A percentile compares a stretch with the other conserved stretches of the same genome.
Conservation (phyloP, 2,797 vertebrate species). For the Pseudotriccus pelzelni region DNA sequence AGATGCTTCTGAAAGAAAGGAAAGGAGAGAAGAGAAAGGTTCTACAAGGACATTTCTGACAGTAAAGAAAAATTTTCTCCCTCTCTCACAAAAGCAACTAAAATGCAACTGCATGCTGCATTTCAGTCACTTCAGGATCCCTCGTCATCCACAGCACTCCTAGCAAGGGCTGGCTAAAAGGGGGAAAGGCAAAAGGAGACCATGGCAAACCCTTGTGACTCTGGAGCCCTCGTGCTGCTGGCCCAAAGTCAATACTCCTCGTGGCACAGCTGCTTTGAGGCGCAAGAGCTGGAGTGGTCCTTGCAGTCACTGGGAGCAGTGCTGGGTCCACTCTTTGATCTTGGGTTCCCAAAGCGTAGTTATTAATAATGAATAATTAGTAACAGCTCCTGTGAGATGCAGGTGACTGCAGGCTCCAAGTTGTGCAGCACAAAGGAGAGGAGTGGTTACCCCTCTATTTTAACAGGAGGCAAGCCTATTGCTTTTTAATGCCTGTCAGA, state of each 20-base stretch:
- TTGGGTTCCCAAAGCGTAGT: background rate
- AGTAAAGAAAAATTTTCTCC: background rate
- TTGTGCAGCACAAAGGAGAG: background rate
- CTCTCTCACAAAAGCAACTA: background rate
- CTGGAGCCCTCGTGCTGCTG: background rate
- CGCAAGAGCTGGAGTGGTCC: background rate
- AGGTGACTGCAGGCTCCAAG: background rate
- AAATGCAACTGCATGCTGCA: background rate
- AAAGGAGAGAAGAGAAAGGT: background rate
- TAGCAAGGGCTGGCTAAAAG: fast-evolving
- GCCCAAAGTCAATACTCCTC: background rate
- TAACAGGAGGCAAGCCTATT: background rate
- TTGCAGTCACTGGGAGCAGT: background rate
- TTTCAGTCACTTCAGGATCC: background rate
- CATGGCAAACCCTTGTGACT: background rate
- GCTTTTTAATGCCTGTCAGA: background rate
- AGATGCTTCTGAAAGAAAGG: background rate
- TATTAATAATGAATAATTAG: background rate
- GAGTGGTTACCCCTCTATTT: background rate
- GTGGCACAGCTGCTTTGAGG: background rate
- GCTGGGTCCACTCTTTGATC: background rate
- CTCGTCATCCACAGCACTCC: background rate
- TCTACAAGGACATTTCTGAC: background rate
- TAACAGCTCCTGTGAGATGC: background rate
- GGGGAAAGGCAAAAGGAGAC: background rate